These are phyloP conservation scores for Leptogaster cylindrica DNA, from an alignment of 2,888 invertebrate species.

Conservation along the genomic window DNA sequence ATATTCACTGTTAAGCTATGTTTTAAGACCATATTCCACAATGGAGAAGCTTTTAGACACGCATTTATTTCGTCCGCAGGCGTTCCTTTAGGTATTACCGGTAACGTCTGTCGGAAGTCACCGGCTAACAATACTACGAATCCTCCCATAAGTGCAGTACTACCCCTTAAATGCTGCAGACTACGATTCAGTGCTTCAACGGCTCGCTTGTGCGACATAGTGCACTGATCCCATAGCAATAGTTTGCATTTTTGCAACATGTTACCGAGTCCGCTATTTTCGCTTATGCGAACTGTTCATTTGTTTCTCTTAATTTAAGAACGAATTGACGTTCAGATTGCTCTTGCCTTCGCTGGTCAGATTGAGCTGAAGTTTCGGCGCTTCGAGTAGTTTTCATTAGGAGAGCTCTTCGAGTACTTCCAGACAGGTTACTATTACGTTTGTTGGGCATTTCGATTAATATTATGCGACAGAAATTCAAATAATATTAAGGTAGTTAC, in stretches of 20 bases:
- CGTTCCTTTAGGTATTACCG: slow-evolving; percentile 34
- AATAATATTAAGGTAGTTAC: too few relatives aligned
- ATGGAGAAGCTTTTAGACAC: slow-evolving; percentile 16
- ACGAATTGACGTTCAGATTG: too few relatives aligned
- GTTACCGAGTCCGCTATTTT: too few relatives aligned
- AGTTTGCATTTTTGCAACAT: slow-evolving; percentile 51
- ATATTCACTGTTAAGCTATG: slow-evolving; percentile 39
- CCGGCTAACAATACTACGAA: slow-evolving; percentile 27
- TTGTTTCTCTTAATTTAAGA: slow-evolving; percentile 54
- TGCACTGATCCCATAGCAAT: slow-evolving; percentile 52
- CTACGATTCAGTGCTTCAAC: slow-evolving; percentile 52
- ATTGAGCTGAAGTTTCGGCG: too few relatives aligned
- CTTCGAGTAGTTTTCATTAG: too few relatives aligned
- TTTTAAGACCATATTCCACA: slow-evolving; percentile 11
- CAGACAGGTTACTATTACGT: too few relatives aligned
- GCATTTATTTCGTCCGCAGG: slow-evolving; percentile 35
- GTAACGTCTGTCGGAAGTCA: slow-evolving; percentile 43
- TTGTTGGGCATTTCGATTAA: too few relatives aligned
- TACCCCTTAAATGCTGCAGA: slow-evolving; percentile 49
- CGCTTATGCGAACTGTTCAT: too few relatives aligned
- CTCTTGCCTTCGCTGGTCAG: too few relatives aligned
- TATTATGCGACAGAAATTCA: too few relatives aligned
- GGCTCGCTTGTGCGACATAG: slow-evolving; percentile 51
- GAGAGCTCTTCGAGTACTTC: too few relatives aligned
- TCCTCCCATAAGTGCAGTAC: slow-evolving; percentile 31